Evolutionary conservation across 2,888 invertebrate genomes (phyloP).

Genomic region (Xylota segnis): DNA sequence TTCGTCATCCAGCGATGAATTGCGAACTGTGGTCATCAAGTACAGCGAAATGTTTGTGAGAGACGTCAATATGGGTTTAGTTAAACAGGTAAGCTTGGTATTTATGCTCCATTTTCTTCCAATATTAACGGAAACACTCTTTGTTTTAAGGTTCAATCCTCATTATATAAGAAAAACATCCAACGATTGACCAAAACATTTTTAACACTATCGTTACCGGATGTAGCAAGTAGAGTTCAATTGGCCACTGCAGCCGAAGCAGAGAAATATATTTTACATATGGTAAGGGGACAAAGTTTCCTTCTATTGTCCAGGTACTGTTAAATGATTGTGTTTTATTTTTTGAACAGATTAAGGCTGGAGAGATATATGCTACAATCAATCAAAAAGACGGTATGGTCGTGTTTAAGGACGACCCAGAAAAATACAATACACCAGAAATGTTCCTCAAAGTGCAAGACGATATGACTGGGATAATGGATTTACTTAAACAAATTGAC

Average conservation of each 20-base stretch:
- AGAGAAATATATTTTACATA: slow-evolving; percentile 96
- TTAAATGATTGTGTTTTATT: slow-evolving; percentile 72
- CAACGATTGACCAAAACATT: slow-evolving; percentile 95
- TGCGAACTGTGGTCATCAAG: slow-evolving; percentile 89
- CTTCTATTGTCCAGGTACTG: too few species aligned
- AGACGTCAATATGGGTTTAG: slow-evolving; percentile 91
- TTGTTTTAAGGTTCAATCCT: slow-evolving; percentile 89
- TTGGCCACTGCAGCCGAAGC: slow-evolving; percentile 94
- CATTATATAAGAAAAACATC: slow-evolving; percentile 97
- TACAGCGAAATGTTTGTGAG: slow-evolving; percentile 92
- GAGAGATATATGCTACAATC: slow-evolving; percentile 98
- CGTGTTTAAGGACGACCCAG: slow-evolving; percentile 97
- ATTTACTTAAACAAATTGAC: slow-evolving; percentile 94
- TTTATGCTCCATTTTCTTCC: not conserved
- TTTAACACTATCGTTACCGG: slow-evolving; percentile 89
- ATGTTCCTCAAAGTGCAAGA: slow-evolving; percentile 95
- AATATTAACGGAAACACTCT: not conserved
- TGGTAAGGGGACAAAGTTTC: slow-evolving; percentile 89
- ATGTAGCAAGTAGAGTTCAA: slow-evolving; percentile 93
- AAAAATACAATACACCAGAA: slow-evolving; percentile 95
- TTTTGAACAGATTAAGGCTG: slow-evolving; percentile 93
- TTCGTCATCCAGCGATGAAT: slow-evolving; percentile 89
- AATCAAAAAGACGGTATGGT: slow-evolving; percentile 99
- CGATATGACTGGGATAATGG: slow-evolving; percentile 93
- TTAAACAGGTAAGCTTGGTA: slow-evolving; percentile 87